Evolutionary conservation across 2,113 vertebrate species (phyloP).

Genomic region (Melanerpes aurifrons): DNA sequence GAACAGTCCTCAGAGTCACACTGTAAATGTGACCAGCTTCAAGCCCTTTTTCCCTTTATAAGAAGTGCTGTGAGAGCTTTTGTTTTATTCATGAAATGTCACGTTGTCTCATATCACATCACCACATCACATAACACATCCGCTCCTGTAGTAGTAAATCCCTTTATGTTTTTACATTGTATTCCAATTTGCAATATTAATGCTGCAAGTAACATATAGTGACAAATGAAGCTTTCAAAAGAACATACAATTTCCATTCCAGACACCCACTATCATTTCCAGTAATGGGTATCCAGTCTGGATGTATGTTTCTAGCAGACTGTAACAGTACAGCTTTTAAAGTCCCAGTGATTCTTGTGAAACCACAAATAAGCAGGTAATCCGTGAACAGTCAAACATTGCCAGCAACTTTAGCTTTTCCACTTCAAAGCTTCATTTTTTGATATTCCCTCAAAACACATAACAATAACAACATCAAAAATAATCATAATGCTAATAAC

Average conservation of each 20-base stretch:
- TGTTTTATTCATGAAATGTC: conserved; percentile 57
- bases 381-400: neutral
- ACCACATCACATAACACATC: conserved; percentile 46
- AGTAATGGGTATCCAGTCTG: conserved; percentile 30
- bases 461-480: neutral
- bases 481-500: neutral
- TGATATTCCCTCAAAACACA: neutral
- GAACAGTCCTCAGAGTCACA: neutral
- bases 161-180: conserved; percentile 31
- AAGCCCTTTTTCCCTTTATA: neutral
- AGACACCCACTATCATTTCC: conserved; percentile 53
- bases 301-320: neutral
- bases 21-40: neutral
- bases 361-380: conserved; percentile 33
- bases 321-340: neutral
- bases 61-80: conserved; percentile 24
- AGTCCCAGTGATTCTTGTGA: conserved; percentile 8
- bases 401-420: conserved; percentile 31
- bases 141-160: conserved; percentile 48
- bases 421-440: neutral
- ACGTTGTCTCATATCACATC: conserved; percentile 15
- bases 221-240: conserved; percentile 53
- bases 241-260: conserved; percentile 49
- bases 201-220: conserved; percentile 4
- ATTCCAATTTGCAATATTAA: conserved; percentile 49